Base-by-base conservation (phyloP, 2,797 vertebrate genomes). In the Chelon labrosus region DNA sequence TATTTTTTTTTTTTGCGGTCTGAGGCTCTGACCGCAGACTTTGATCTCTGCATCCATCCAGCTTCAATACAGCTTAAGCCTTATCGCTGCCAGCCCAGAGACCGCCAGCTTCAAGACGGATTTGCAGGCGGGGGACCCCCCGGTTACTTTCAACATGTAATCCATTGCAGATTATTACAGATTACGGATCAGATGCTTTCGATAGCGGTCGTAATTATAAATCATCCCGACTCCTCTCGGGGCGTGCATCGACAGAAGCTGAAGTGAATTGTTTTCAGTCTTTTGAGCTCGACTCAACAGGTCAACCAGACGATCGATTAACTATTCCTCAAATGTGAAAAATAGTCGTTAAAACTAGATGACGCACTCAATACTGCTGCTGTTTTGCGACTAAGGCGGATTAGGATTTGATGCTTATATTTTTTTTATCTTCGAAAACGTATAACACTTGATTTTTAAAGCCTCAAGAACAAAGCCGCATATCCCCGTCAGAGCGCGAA, bases 31-130 rank as follows among this genome's bases (percentile, higher is more conserved):
- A 44, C 94, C 16, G 5, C 41, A 42, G 13, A 42, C 41, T 96
- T 96, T 96, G 96, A 97, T 97, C 96, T 95, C 94, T 88, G 94
- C 95, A 95, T 95, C 96, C 94, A 94, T 95, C 94, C 93, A 83
- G 93, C 96, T 96, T 97, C 96, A 97, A 96, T 97, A 82, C 85
- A 93, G 96, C 95, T 96, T 95, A 96, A 94, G 93, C 94, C 95
- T 98, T 98, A 99, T 98, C 97, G 94, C 94, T 91, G 92, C 85
- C 94, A 39, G 84, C 75, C 89, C 96, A 97, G 95, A 95, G 94
- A 65, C 81, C n/a, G 8, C 13, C 1, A 55, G 83, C 84, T 70
- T 73, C 27, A 20, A 72, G 74, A 64, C 9, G 22, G 77, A 78
- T 87, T 88, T 71, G 79, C 25, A 55, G 85, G 55, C 78, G n/a